These are phyloP conservation scores for Periophthalmus modestus DNA, from an alignment of 2,113 vertebrate genomes.

Conservation along the genomic window DNA sequence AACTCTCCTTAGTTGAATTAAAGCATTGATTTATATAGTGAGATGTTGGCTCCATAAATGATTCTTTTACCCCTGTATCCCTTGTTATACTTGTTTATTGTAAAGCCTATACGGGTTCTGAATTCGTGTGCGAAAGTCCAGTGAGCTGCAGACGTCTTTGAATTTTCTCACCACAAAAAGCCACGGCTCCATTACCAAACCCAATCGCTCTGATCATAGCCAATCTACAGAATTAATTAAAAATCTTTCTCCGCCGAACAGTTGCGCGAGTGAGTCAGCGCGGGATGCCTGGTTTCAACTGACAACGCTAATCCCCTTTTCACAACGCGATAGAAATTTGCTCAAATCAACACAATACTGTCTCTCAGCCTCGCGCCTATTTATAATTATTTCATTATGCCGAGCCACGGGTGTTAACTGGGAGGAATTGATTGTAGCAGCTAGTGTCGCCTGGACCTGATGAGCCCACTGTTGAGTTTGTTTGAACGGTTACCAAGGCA, in stretches of 20 bases:
- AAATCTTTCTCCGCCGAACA: constrained; percentile 10
- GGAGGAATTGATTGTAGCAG: constrained; percentile 59
- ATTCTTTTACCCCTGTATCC: too few species aligned
- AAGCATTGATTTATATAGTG: too few species aligned
- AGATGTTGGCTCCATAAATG: background rate
- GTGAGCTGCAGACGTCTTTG: constrained; percentile 14
- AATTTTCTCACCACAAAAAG: constrained; percentile 24
- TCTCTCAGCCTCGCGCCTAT: constrained; percentile 15
- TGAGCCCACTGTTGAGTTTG: constrained; percentile 44
- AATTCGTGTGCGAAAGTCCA: background rate
- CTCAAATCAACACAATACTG: constrained; percentile 53
- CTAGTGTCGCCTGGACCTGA: constrained; percentile 34
- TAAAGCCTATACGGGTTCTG: background rate
- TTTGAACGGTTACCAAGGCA: constrained; percentile 7
- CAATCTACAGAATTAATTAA: constrained; percentile 64
- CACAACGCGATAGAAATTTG: constrained; percentile 48
- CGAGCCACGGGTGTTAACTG: constrained; percentile 48
- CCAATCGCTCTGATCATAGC: constrained; percentile 60
- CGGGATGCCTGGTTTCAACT: constrained; percentile 20
- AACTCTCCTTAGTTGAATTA: too few species aligned
- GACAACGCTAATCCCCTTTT: constrained; percentile 54
- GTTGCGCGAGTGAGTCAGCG: constrained; percentile 40
- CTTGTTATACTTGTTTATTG: too few species aligned
- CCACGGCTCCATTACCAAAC: constrained; percentile 56
- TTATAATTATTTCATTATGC: constrained; percentile 67